Conservation (phyloP, 2,888 invertebrate species). For the Rotaria socialis region DNA sequence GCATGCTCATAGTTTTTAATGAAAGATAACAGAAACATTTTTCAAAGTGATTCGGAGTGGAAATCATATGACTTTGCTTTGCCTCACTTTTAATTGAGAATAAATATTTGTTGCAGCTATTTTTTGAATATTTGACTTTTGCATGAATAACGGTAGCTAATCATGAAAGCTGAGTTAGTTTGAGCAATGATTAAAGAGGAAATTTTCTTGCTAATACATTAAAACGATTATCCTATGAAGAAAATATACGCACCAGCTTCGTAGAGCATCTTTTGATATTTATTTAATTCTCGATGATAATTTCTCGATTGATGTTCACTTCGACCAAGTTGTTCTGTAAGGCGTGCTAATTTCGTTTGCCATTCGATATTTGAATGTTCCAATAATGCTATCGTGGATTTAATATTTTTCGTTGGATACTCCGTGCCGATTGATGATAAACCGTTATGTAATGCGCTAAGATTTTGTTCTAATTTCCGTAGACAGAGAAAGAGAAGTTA, state of each 20-base stretch:
- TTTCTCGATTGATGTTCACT: neutral
- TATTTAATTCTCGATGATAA: neutral
- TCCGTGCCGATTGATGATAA: neutral
- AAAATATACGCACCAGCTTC: neutral
- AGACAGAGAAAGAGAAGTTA: constrained; percentile 10
- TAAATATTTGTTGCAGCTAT: no score
- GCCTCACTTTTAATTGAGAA: no score
- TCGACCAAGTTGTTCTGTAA: constrained; percentile 7
- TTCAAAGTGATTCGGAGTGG: no score
- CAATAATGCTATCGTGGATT: neutral
- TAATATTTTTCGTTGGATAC: neutral
- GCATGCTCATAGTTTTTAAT: no score
- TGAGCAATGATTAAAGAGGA: no score
- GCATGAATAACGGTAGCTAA: no score
- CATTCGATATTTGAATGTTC: constrained; percentile 7
- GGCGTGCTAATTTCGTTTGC: neutral
- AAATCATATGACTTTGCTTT: no score
- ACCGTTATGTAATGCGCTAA: neutral
- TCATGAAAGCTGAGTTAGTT: no score
- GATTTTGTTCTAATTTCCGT: neutral
- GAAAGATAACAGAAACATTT: no score
- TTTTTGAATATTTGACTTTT: no score
- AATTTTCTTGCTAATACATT: neutral
- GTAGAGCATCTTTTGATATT: neutral
- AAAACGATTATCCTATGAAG: no score